Conservation (phyloP, 2,888 invertebrate species). For the Cephus pygmeus region DNA sequence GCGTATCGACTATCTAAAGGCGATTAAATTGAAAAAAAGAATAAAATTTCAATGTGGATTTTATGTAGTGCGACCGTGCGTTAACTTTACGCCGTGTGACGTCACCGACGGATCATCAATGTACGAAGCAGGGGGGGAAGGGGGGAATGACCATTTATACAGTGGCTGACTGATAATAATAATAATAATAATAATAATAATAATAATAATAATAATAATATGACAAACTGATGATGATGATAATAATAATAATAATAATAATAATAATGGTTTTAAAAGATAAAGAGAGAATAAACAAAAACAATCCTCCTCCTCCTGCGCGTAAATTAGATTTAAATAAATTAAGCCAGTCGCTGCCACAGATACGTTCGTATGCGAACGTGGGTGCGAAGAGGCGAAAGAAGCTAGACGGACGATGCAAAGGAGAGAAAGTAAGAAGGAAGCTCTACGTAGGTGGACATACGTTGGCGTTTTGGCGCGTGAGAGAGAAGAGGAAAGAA, state of each 20-base stretch:
- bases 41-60: not conserved
- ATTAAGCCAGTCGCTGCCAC: slow-evolving; percentile 56
- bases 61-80: not conserved
- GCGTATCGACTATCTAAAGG: not conserved
- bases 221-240: no score
- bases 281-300: slow-evolving; percentile 15
- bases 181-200: not conserved
- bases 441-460: not conserved
- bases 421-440: not conserved
- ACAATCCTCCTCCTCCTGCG: not conserved
- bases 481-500: not conserved
- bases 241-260: not conserved
- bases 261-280: slow-evolving; percentile 13
- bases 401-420: slow-evolving; percentile 26
- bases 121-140: not conserved
- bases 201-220: not conserved
- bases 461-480: not conserved
- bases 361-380: slow-evolving; percentile 38
- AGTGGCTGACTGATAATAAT: slow-evolving; percentile 16
- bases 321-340: slow-evolving; percentile 51
- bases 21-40: not conserved
- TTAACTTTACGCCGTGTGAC: not conserved
- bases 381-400: slow-evolving; percentile 41
- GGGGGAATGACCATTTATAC: slow-evolving; percentile 26
- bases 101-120: not conserved